phyloP scores from a whole-genome alignment of 2,797 vertebrate genomes.

The Notamacropus eugenii region DNA sequence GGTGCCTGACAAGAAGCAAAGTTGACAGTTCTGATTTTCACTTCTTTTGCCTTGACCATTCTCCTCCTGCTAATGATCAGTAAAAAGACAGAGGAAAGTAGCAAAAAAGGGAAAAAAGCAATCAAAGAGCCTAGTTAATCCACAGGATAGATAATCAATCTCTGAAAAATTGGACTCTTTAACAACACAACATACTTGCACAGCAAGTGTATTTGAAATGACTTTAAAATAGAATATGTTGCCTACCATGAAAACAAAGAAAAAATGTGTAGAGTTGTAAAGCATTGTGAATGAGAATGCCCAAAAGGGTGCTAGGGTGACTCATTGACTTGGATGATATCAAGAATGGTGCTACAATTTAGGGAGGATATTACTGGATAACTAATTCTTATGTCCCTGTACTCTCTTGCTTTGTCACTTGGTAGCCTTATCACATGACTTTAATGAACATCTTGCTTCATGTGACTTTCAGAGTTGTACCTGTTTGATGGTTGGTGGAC shows the following conservation, averaged over 20 bases:
- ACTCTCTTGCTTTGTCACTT: not conserved
- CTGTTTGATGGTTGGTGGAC: not conserved
- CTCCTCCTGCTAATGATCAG: not conserved
- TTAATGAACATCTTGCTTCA: not conserved
- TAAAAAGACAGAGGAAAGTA: not conserved
- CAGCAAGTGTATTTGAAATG: not conserved
- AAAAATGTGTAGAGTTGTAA: not conserved
- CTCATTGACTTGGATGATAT: not conserved
- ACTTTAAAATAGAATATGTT: conserved; percentile 19
- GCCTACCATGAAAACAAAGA: not conserved
- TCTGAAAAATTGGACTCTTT: not conserved
- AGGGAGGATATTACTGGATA: not conserved
- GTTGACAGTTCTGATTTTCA: not conserved
- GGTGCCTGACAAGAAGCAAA: not conserved
- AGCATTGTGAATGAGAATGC: not conserved
- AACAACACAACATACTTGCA: not conserved
- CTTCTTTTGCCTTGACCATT: not conserved
- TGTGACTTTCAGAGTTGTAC: not conserved
- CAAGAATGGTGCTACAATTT: not conserved
- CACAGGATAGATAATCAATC: not conserved
- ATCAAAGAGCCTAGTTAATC: not conserved
- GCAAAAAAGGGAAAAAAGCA: conserved; percentile 35
- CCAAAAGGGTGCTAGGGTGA: not conserved
- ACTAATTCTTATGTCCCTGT: not conserved
- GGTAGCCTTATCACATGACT: not conserved